A percentile compares a stretch with the other conserved stretches of the same genome.
phyloP scores from a whole-genome alignment of 92 coral and sea anemone genomes.

The Pocillopora meandrina region DNA sequence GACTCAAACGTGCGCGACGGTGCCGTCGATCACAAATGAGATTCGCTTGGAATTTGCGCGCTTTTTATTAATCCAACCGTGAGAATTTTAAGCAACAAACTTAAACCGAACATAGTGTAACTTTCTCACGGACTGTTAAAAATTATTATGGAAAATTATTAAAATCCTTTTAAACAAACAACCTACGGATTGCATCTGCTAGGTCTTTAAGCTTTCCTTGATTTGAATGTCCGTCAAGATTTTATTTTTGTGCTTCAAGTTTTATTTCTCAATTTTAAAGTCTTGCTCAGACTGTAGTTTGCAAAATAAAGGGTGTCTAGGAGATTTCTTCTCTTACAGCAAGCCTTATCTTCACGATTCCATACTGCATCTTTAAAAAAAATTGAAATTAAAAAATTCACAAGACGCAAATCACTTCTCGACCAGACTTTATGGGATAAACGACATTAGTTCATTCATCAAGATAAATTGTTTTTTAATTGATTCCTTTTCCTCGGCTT shows the following conservation, averaged over 20 bases:
- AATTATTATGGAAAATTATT: slow-evolving; percentile 74
- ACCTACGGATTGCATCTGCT: slow-evolving; percentile 33
- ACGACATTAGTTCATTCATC: background rate
- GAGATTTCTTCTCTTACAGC: background rate
- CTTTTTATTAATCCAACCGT: slow-evolving; percentile 85
- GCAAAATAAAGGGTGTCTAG: background rate
- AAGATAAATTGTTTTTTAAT: slow-evolving; percentile 32
- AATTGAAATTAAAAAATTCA: slow-evolving; percentile 17
- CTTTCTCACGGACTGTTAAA: slow-evolving; percentile 95
- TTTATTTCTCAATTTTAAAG: background rate
- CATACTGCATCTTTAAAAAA: background rate
- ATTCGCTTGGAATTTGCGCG: background rate
- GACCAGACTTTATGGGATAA: slow-evolving; percentile 27
- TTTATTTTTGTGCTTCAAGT: background rate
- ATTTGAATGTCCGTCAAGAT: background rate
- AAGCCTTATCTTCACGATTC: background rate
- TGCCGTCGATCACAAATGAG: slow-evolving; percentile 19
- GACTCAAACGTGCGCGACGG: background rate
- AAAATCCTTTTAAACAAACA: slow-evolving; percentile 67
- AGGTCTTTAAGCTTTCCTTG: background rate
- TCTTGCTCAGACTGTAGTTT: background rate
- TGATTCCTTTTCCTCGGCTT: slow-evolving; percentile 10
- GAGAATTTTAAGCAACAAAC: slow-evolving; percentile 83
- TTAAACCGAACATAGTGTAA: slow-evolving; percentile 78
- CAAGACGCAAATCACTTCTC: background rate